Conservation (phyloP, 2,888 invertebrate genomes). For the Tachystola acroxantha region DNA sequence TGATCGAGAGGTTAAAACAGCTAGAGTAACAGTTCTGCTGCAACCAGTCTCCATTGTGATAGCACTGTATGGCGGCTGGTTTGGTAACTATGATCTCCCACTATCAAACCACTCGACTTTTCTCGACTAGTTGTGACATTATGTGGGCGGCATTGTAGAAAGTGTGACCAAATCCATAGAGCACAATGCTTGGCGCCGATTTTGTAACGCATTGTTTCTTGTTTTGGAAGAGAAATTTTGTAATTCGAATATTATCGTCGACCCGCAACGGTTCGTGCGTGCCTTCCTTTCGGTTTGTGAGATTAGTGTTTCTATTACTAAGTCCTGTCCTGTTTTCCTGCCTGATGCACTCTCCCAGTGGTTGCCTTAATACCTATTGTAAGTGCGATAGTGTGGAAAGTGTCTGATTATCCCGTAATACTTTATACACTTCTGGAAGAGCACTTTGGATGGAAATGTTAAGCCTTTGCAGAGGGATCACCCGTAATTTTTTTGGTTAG, state of each 20-base stretch:
- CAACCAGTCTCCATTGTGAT: too few relatives aligned
- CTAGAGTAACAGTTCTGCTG: too few relatives aligned
- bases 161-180: conserved; percentile 32
- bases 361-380: too few relatives aligned
- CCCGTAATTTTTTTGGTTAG: too few relatives aligned
- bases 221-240: conserved; percentile 4
- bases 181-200: conserved; percentile 19
- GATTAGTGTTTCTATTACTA: not conserved
- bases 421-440: too few relatives aligned
- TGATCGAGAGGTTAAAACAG: too few relatives aligned
- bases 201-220: conserved; percentile 8
- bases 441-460: too few relatives aligned
- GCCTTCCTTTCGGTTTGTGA: not conserved
- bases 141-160: conserved; percentile 30
- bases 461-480: too few relatives aligned
- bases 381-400: too few relatives aligned
- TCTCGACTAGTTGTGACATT: conserved; percentile 20
- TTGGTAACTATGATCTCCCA: not conserved
- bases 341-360: too few relatives aligned
- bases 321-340: not conserved
- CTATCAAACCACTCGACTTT: not conserved
- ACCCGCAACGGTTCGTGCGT: not conserved
- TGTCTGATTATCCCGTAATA: too few relatives aligned
- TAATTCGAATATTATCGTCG: not conserved
- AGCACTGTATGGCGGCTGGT: too few relatives aligned